Evolutionary conservation across 2,797 vertebrate genomes (phyloP).

Genomic region (Australoheros facetus): DNA sequence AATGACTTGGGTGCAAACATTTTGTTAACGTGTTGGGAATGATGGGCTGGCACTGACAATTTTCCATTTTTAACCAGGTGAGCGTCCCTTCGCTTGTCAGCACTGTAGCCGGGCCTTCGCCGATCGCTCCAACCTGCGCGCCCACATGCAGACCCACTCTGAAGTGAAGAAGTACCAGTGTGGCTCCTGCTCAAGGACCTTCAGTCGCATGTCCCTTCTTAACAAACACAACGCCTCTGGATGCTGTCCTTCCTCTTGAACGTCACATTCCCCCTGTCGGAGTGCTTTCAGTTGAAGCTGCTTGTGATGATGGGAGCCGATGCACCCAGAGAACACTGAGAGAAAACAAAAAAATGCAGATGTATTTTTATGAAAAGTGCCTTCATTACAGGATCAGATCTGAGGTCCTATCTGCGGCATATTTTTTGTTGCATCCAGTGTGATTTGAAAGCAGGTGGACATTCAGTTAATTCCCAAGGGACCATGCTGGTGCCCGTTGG

Average conservation of each 20-base stretch:
- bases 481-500: conserved; percentile 81
- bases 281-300: conserved; percentile 12
- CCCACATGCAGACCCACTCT: conserved; percentile 97
- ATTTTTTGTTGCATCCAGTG: conserved; percentile 28
- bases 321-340: neutral
- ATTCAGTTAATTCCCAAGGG: conserved; percentile 80
- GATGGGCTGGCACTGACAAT: conserved; percentile 18
- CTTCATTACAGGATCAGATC: conserved; percentile 46
- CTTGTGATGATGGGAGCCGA: conserved; percentile 8
- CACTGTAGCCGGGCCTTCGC: conserved; percentile 97
- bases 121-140: conserved; percentile 96
- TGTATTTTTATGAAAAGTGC: conserved; percentile 50
- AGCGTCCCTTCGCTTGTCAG: conserved; percentile 84
- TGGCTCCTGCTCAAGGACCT: conserved; percentile 91
- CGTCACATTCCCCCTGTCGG: conserved; percentile 32
- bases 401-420: conserved; percentile 7
- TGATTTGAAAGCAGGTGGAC: conserved; percentile 70
- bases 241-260: conserved; percentile 81
- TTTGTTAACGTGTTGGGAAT: conserved; percentile 23
- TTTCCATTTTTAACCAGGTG: conserved; percentile 62
- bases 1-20: conserved; percentile 22
- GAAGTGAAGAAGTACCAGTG: conserved; percentile 99
- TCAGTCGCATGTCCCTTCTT: conserved; percentile 98
- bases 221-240: conserved; percentile 93
- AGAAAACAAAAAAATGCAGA: neutral